Conservation (phyloP, 1,140 invertebrate genomes). For the Bradynema listronoti region DNA sequence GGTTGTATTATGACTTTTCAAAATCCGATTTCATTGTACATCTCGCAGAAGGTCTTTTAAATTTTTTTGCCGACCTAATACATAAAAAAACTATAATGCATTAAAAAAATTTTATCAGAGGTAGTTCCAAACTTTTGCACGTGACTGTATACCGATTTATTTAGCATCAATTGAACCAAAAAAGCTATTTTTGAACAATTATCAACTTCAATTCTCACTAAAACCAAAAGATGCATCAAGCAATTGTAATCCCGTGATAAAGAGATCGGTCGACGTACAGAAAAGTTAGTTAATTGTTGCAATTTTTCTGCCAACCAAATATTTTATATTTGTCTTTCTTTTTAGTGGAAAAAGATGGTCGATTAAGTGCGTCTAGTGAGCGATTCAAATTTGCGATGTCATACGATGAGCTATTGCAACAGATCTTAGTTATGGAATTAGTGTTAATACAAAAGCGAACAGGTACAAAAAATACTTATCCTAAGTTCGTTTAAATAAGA, state of each 20-base stretch:
- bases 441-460: not conserved
- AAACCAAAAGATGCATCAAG: not conserved
- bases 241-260: not conserved
- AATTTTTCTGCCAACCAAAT: not conserved
- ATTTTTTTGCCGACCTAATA: too few relatives aligned
- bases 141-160: not conserved
- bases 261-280: not conserved
- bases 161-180: not conserved
- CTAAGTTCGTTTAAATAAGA: too few relatives aligned
- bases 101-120: not conserved
- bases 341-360: too few relatives aligned
- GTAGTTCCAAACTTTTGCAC: not conserved
- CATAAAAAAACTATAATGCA: too few relatives aligned
- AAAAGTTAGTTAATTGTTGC: not conserved
- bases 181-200: not conserved
- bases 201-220: not conserved
- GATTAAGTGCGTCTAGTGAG: not conserved
- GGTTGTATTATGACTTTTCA: constrained; percentile 16
- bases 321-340: not conserved
- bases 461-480: too few relatives aligned
- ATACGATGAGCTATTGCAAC: constrained; percentile 9
- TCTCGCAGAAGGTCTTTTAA: constrained; percentile 1
- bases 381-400: constrained; percentile 12
- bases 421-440: constrained; percentile 8
- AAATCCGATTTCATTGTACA: constrained; percentile 22